Base-by-base conservation (phyloP, 2,113 vertebrate genomes). In the Picathartes gymnocephalus region DNA sequence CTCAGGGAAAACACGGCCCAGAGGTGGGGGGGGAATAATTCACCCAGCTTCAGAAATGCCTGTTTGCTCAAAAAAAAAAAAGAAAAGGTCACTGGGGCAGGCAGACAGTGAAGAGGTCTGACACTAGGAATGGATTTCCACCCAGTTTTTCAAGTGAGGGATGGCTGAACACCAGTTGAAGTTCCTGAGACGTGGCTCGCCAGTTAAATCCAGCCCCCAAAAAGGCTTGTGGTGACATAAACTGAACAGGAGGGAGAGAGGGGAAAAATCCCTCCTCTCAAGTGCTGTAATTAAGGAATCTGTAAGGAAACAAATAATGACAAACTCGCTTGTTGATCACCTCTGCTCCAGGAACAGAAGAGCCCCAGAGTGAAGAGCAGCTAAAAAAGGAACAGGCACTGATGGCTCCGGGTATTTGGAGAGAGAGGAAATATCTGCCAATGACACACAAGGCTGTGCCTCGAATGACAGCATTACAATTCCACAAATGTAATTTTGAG, bases 101-200 rank as follows among this genome's bases (percentile, higher is more conserved):
- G 77, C 28, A 58, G 47, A 24, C 13, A 81, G 57, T 6, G 15
- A 20, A 62, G 64, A 51, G 42, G 19, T 42, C 50, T n/a, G 30
- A 70, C 18, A 33, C 31, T 8, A 48, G 13, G 72, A 81, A 70
- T 22, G 48, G 60, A 83, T 66, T 95, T 86, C 30, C 4, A 1
- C 13, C 5, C 4, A 9, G 8, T 23, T 81, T 78, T 35, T 42
- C 19, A 73, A 45, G 72, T 1, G 0, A 62, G 20, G 28, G 25
- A 45, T 57, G 40, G 57, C 35, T 82, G 16, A 85, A 90, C 4
- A 40, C 3, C 74, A 81, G 74, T 62, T 88, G 45, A 73, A 83
- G 50, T 30, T 81, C 28, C 74, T 1, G 48, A 72, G 57, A 47
- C 11, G 2, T 0, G 0, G 39, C 28, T 89, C 1, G 0, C 15